phyloP scores from a whole-genome alignment of 2,113 vertebrate genomes.

The Alethe diademata region DNA sequence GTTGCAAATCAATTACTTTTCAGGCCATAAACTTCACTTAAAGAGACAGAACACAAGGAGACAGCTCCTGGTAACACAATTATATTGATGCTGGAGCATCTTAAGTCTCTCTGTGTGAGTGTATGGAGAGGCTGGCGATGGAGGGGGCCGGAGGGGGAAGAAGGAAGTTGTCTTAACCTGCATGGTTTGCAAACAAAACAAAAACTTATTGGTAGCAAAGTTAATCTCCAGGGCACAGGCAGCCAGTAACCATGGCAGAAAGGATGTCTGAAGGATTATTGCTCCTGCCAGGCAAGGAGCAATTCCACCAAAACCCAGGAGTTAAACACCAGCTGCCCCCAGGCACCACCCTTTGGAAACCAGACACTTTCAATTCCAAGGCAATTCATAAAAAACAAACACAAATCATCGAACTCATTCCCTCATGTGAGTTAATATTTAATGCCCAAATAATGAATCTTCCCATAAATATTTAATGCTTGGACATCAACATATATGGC shows the following conservation, averaged over 20 bases:
- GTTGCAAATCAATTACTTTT: conserved; percentile 48
- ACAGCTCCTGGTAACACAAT: not conserved
- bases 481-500: conserved; percentile 51
- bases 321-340: not conserved
- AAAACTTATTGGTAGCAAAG: not conserved
- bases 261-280: not conserved
- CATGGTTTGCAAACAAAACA: not conserved
- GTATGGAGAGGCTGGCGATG: not conserved
- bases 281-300: not conserved
- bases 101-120: not conserved
- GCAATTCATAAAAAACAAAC: conserved; percentile 54
- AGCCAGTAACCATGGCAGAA: not conserved
- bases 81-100: not conserved
- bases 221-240: not conserved
- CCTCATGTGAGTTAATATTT: conserved; percentile 68
- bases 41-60: conserved; percentile 25
- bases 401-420: conserved; percentile 28
- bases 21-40: conserved; percentile 48
- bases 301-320: not conserved
- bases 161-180: not conserved
- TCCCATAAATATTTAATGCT: conserved; percentile 72
- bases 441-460: conserved; percentile 74
- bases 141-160: not conserved
- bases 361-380: conserved; percentile 27
- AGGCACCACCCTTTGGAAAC: not conserved